Evolutionary conservation across 1,140 invertebrate species (phyloP).

Genomic region (Diplogasteroides magnus): DNA sequence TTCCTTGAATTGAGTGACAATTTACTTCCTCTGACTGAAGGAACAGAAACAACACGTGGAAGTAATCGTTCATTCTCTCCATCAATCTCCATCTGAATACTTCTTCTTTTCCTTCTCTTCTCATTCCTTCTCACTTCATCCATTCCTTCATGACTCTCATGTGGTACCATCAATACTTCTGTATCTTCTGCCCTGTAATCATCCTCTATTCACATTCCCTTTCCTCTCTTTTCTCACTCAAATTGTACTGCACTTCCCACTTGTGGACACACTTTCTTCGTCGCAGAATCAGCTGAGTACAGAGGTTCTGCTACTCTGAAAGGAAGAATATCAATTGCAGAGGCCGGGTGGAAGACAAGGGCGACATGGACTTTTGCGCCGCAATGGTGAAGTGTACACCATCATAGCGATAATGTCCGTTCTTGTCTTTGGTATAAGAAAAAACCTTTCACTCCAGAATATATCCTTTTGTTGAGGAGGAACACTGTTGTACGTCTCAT

Average conservation of each 20-base stretch:
- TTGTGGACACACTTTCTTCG: conserved; percentile 16
- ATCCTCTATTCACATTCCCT: not conserved
- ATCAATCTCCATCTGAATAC: not conserved
- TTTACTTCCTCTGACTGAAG: conserved; percentile 12
- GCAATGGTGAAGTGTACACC: too few relatives aligned
- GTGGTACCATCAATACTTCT: conserved; percentile 23
- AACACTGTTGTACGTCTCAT: conserved; percentile 18
- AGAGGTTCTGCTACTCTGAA: conserved; percentile 7
- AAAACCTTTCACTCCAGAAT: conserved; percentile 18
- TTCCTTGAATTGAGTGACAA: not conserved
- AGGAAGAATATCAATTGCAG: not conserved
- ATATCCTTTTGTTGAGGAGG: conserved; percentile 18
- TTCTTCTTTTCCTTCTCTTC: conserved; percentile 7
- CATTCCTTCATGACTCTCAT: conserved; percentile 5
- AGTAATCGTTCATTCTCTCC: not conserved
- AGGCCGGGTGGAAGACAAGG: not conserved
- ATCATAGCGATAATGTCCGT: too few relatives aligned
- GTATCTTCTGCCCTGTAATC: conserved; percentile 4
- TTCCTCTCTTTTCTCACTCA: conserved; percentile 9
- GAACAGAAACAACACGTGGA: conserved; percentile 15
- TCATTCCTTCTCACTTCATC: conserved; percentile 9
- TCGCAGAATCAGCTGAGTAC: conserved; percentile 22
- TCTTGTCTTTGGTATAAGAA: too few relatives aligned
- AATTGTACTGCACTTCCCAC: conserved; percentile 19
- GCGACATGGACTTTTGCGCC: too few relatives aligned